A percentile compares a stretch with the other conserved stretches of the same genome.
Evolutionary conservation across 2,888 invertebrate genomes (phyloP).

Genomic region (Phengaris arion): DNA sequence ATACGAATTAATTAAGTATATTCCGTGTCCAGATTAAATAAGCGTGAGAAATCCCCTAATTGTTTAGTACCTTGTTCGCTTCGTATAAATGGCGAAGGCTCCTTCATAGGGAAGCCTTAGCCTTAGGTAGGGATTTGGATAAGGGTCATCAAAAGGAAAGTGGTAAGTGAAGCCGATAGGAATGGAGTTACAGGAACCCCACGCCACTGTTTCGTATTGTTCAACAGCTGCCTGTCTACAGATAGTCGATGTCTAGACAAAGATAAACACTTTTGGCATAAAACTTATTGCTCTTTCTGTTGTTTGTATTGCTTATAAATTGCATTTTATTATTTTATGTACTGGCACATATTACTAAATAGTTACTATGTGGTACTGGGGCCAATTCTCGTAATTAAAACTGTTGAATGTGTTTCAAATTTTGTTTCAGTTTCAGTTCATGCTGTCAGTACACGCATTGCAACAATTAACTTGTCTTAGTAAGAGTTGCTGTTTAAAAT

Average conservation of each 20-base stretch:
- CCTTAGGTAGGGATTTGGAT: no score
- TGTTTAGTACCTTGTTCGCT: not conserved
- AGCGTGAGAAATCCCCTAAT: no score
- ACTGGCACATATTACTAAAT: no score
- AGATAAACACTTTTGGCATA: constrained; percentile 2
- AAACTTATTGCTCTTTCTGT: constrained; percentile 11
- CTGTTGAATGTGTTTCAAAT: not conserved
- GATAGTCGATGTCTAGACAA: not conserved
- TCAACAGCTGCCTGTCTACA: constrained; percentile 14
- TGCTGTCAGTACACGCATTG: no score
- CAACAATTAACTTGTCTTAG: no score
- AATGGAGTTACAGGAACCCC: no score
- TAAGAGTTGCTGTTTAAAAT: no score
- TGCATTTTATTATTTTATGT: not conserved
- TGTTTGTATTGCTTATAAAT: not conserved
- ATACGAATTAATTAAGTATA: not conserved
- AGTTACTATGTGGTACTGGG: no score
- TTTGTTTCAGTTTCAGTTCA: not conserved
- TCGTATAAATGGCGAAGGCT: not conserved
- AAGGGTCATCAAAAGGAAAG: no score
- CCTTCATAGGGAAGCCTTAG: no score
- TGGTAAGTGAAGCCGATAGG: no score
- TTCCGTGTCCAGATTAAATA: not conserved
- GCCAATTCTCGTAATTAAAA: no score
- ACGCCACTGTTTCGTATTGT: not conserved